Evolutionary conservation across 2,888 invertebrate genomes (phyloP).

Genomic region (Amitus sp.): DNA sequence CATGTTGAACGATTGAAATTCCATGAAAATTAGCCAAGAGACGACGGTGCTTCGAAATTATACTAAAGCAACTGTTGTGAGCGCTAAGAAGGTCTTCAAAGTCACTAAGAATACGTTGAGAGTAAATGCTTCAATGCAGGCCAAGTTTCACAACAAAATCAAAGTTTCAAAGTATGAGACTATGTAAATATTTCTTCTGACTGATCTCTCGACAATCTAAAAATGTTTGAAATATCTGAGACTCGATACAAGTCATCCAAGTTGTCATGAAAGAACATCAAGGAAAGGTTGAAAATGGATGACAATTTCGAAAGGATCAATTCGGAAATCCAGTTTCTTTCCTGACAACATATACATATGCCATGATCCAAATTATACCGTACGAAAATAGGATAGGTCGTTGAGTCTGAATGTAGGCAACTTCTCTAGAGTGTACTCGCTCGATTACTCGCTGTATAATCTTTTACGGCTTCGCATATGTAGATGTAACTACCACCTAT

Average conservation of each 20-base stretch:
- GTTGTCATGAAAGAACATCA: background rate
- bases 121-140: too few relatives aligned
- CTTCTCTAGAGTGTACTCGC: background rate
- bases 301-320: constrained; percentile 1
- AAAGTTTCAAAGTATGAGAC: too few relatives aligned
- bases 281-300: background rate
- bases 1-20: too few relatives aligned
- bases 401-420: background rate
- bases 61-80: too few relatives aligned
- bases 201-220: too few relatives aligned
- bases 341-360: background rate
- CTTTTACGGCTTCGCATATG: background rate
- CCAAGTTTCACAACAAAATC: too few relatives aligned
- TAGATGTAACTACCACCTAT: background rate
- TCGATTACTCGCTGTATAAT: background rate
- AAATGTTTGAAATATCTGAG: too few relatives aligned
- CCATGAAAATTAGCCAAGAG: too few relatives aligned
- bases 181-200: too few relatives aligned
- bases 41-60: too few relatives aligned
- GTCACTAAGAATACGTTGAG: too few relatives aligned
- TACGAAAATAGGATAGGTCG: background rate
- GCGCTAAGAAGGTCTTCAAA: too few relatives aligned
- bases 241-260: background rate
- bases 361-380: background rate
- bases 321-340: constrained; percentile 2